Conservation (phyloP, 2,888 invertebrate species). For the Parelbella ahira region DNA sequence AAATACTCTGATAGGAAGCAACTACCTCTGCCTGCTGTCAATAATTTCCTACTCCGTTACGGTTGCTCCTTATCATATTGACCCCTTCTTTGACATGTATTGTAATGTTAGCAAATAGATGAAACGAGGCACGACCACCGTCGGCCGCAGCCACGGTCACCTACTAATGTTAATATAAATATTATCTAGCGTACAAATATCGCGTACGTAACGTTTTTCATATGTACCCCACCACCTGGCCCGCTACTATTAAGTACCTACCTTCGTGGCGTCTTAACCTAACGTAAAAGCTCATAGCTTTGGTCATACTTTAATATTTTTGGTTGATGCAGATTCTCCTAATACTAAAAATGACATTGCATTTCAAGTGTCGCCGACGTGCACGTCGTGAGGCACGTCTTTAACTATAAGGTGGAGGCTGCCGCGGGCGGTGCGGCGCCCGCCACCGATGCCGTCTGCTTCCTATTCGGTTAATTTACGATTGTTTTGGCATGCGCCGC, state of each 20-base stretch:
- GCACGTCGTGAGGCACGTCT: too few species aligned
- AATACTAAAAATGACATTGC: slow-evolving; percentile 23
- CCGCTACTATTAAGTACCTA: slow-evolving; percentile 34
- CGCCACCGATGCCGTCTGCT: too few species aligned
- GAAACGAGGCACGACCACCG: slow-evolving; percentile 55
- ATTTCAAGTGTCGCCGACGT: slow-evolving; percentile 38
- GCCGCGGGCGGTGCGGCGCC: too few species aligned
- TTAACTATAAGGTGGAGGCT: too few species aligned
- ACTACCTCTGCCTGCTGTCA: too few species aligned
- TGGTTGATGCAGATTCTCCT: slow-evolving; percentile 53
- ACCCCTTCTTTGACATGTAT: too few species aligned
- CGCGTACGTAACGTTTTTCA: slow-evolving; percentile 27
- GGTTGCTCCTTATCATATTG: too few species aligned
- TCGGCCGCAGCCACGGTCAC: slow-evolving; percentile 45
- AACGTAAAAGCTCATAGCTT: slow-evolving; percentile 70
- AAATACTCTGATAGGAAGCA: too few species aligned
- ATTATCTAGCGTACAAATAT: slow-evolving; percentile 29
- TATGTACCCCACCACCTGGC: slow-evolving; percentile 29
- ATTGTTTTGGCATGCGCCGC: slow-evolving; percentile 24
- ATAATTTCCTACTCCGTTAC: too few species aligned
- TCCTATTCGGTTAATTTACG: slow-evolving; percentile 22
- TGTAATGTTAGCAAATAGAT: slow-evolving; percentile 54
- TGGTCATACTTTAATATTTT: slow-evolving; percentile 67
- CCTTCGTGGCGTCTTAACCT: slow-evolving; percentile 36
- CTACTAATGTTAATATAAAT: slow-evolving; percentile 31